Evolutionary conservation across 2,113 vertebrate species (phyloP).

Genomic region (Zosterops japonicus): DNA sequence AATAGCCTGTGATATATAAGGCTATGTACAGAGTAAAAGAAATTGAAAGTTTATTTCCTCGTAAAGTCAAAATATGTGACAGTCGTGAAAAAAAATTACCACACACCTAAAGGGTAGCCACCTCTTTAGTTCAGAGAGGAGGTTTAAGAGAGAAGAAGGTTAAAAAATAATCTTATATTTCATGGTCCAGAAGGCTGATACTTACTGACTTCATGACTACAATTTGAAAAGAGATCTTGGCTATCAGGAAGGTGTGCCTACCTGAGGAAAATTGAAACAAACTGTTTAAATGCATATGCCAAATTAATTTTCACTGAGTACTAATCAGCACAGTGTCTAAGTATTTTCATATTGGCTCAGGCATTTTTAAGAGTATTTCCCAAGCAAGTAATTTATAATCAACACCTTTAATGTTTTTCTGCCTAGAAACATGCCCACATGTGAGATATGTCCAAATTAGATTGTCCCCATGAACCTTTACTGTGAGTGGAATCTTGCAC

Average conservation of each 20-base stretch:
- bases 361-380: not conserved
- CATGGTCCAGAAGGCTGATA: not conserved
- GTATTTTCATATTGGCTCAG: not conserved
- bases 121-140: not conserved
- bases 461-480: rapidly evolving
- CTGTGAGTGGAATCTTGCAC: not conserved
- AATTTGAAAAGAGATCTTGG: not conserved
- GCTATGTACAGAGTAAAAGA: not conserved
- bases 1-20: not conserved
- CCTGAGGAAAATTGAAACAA: not conserved
- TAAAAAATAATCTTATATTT: not conserved
- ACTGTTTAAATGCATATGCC: not conserved
- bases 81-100: not conserved
- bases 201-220: not conserved
- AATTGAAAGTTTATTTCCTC: not conserved
- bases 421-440: not conserved
- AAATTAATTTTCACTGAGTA: not conserved
- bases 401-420: not conserved
- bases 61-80: not conserved
- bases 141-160: not conserved
- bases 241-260: not conserved
- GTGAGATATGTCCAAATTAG: not conserved
- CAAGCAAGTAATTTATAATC: not conserved
- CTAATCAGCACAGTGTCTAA: not conserved
- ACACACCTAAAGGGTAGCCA: not conserved